A percentile compares a stretch with the other conserved stretches of the same genome.
phyloP scores from a whole-genome alignment of 2,797 vertebrate genomes.

The Crypturellus tataupa region DNA sequence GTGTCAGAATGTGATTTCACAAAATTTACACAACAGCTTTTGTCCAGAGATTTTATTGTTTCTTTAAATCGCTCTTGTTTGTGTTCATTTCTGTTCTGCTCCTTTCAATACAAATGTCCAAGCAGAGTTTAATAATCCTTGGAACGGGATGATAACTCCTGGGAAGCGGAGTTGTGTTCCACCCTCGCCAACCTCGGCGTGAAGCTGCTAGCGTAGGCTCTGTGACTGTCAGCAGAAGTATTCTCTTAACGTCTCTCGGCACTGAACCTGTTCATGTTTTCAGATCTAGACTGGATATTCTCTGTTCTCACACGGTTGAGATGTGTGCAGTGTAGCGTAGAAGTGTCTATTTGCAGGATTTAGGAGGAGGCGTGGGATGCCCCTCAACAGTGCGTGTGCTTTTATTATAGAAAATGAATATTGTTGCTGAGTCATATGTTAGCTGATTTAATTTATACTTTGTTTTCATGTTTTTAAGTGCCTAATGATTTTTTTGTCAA shows the following conservation, averaged over 20 bases:
- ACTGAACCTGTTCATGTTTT: constrained; percentile 34
- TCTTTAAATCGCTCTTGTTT: neutral
- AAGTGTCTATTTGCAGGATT: constrained; percentile 32
- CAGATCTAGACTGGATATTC: constrained; percentile 50
- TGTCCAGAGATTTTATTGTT: neutral
- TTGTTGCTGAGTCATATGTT: constrained; percentile 40
- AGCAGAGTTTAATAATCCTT: neutral
- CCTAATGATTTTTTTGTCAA: constrained; percentile 63
- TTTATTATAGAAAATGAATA: constrained; percentile 47
- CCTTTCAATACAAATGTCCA: neutral
- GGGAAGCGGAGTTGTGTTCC: neutral
- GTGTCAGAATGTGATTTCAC: neutral
- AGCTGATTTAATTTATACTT: constrained; percentile 47
- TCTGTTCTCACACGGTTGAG: constrained; percentile 9
- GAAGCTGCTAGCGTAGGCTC: constrained; percentile 51
- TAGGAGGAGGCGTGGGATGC: constrained; percentile 54
- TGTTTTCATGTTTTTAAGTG: constrained; percentile 72
- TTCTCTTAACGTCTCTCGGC: neutral
- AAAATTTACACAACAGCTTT: neutral
- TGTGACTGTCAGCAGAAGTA: constrained; percentile 19
- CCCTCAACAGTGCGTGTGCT: neutral
- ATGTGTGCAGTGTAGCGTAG: constrained; percentile 16
- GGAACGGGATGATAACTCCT: neutral
- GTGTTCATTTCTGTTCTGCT: neutral
- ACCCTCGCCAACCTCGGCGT: neutral